These are phyloP conservation scores for Cheilosia grossa DNA, from an alignment of 2,888 invertebrate species.

Conservation along the genomic window DNA sequence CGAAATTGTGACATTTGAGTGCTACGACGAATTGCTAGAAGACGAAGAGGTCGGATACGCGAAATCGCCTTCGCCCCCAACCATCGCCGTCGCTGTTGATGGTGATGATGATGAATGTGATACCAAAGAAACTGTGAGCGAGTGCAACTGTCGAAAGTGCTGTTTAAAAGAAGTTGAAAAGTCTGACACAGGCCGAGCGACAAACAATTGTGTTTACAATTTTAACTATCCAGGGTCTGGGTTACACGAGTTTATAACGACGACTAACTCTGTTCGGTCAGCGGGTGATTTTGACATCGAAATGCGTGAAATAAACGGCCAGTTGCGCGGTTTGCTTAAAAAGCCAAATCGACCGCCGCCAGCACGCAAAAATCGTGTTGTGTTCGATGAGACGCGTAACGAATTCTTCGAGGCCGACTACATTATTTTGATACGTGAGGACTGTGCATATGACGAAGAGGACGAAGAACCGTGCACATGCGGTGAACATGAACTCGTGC, in stretches of 20 bases:
- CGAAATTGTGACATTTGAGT: conserved; percentile 76
- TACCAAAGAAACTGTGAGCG: conserved; percentile 46
- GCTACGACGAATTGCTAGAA: conserved; percentile 80
- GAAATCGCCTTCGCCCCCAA: conserved; percentile 60
- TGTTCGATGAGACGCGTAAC: conserved; percentile 94
- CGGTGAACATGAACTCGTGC: conserved; percentile 87
- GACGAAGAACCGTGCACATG: conserved; percentile 90
- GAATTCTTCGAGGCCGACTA: conserved; percentile 97
- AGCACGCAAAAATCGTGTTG: conserved; percentile 90
- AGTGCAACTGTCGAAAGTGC: conserved; percentile 74
- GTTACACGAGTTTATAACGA: conserved; percentile 16
- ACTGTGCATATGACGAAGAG: conserved; percentile 93
- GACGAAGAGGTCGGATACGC: conserved; percentile 50
- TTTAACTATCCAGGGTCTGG: conserved; percentile 17
- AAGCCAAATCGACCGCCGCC: conserved; percentile 88
- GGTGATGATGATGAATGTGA: conserved; percentile 50
- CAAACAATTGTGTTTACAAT: conserved; percentile 35
- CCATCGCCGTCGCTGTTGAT: neutral
- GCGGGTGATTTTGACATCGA: conserved; percentile 65
- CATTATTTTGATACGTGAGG: conserved; percentile 94
- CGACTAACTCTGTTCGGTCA: conserved; percentile 12
- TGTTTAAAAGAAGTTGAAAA: conserved; percentile 52
- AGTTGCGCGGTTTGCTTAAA: conserved; percentile 86
- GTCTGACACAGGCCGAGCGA: conserved; percentile 13
- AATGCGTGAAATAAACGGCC: conserved; percentile 84